Evolutionary conservation across 2,113 vertebrate species (phyloP), one percentile per base, ranked within the genome.

Genomic region (Notarius quadriscutis): DNA sequence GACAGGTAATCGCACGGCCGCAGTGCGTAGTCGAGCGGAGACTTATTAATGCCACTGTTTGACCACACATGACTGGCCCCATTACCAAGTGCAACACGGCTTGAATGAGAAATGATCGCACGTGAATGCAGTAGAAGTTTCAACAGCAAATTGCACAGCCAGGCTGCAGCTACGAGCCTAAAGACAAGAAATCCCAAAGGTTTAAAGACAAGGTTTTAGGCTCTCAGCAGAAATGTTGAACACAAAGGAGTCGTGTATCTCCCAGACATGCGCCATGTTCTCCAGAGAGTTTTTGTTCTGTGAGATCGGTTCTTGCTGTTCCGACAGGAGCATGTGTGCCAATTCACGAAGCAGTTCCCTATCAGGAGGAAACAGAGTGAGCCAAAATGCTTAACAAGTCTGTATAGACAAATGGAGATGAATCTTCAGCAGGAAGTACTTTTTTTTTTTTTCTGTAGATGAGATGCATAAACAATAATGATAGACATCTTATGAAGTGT

Each of bases 41-140:
- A 87, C 88, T 86, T 86, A 89, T 90, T 87, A 87, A 89, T 89
- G 84, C 88, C 88, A 77, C 88, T 84, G 88, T 90, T 89, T 90
- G 90, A 89, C 88, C 88, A 90, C 86, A 87, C 86, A 90, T 89
- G 88, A 90, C 85, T 78, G 84, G 84, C 71, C 88, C 65, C 81
- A 87, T 89, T 89, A 89, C 71, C 53, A 48, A 85, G 41, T 62
- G 65, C 67, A 60, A 87, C 87, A 87, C 74, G 69, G 83, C 87
- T 85, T 50, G 72, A 87, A 89, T 89, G 87, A 90, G 88, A 74
- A 90, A 87, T 87, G 83, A 89, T 87, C 60, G 82, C 83, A 63
- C 55, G 81, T 83, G 75, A 87, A 88, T 83, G 78, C 72, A 15
- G 74, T 74, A 77, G 22, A 86, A 81, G 30, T 79, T 83, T 71